Percentiles rank a stretch among this genome's conserved stretches.
Evolutionary conservation across 2,113 vertebrate species (phyloP).

Genomic region (Melanocharis versteri): DNA sequence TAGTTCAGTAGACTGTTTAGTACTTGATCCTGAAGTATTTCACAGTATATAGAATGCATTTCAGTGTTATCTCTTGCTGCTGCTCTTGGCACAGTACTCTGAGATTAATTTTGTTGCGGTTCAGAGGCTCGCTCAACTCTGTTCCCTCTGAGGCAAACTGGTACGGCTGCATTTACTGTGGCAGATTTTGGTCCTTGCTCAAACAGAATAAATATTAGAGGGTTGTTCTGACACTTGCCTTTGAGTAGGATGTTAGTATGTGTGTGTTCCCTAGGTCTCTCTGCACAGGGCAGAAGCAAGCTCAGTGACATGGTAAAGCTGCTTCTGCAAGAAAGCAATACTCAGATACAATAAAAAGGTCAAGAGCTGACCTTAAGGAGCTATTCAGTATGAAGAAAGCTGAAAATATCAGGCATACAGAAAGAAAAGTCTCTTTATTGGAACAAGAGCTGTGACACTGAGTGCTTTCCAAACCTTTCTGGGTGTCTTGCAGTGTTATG

Average conservation of each 20-base stretch:
- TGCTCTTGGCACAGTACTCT: not conserved
- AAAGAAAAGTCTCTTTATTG: not conserved
- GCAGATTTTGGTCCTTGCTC: not conserved
- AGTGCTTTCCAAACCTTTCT: not conserved
- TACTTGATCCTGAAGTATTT: not conserved
- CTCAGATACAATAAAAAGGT: not conserved
- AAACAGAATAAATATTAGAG: not conserved
- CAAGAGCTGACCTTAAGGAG: not conserved
- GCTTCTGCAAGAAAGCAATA: not conserved
- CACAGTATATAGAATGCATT: not conserved
- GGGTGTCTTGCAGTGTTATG: not conserved
- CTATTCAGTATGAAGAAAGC: not conserved
- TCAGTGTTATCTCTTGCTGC: not conserved
- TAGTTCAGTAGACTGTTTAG: not conserved
- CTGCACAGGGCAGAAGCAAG: rapidly evolving
- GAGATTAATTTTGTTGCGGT: not conserved
- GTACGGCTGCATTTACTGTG: not conserved
- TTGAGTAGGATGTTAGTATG: not conserved
- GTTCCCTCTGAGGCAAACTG: not conserved
- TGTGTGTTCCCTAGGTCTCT: not conserved
- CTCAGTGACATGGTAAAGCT: not conserved
- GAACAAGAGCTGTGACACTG: not conserved
- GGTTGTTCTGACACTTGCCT: not conserved
- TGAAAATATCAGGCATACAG: not conserved
- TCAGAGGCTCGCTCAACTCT: not conserved